These are phyloP conservation scores for Ypsolopha sequella DNA, from an alignment of 2,888 invertebrate species.

Conservation along the genomic window DNA sequence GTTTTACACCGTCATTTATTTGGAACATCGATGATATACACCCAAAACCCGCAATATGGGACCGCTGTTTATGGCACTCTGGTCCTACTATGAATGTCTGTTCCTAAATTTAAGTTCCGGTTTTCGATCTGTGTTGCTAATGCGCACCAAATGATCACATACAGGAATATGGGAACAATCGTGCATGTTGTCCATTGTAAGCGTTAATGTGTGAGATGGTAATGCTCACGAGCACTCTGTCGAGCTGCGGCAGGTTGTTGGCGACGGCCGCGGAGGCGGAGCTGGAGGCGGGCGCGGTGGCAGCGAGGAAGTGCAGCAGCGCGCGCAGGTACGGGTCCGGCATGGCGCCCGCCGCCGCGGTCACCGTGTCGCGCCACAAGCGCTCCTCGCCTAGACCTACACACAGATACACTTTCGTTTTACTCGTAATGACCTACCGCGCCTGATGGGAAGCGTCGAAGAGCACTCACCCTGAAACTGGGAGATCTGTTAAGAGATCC, in stretches of 20 bases:
- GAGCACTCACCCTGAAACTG: too few relatives aligned
- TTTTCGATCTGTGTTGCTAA: too few relatives aligned
- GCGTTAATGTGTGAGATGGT: too few relatives aligned
- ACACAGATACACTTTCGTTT: constrained; percentile 34
- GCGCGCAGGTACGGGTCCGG: constrained; percentile 92
- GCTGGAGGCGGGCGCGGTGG: constrained; percentile 63
- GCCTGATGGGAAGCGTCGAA: too few relatives aligned
- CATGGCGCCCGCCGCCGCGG: constrained; percentile 82
- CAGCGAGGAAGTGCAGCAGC: constrained; percentile 90
- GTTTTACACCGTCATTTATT: too few relatives aligned
- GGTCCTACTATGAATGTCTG: too few relatives aligned
- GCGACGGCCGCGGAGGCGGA: constrained; percentile 69
- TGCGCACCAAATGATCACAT: too few relatives aligned
- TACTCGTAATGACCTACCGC: too few relatives aligned
- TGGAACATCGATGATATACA: not conserved
- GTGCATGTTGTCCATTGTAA: too few relatives aligned
- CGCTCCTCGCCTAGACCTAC: constrained; percentile 90
- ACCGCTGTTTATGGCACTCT: not conserved
- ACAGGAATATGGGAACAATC: too few relatives aligned
- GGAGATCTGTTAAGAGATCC: too few relatives aligned
- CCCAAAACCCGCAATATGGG: not conserved
- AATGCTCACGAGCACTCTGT: not conserved
- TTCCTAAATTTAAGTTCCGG: too few relatives aligned
- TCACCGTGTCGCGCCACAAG: constrained; percentile 85
- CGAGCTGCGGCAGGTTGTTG: constrained; percentile 4